A percentile compares a stretch with the other conserved stretches of the same genome.
These are phyloP conservation scores for Sula dactylatra DNA, from an alignment of 2,113 vertebrate species.

Conservation along the genomic window DNA sequence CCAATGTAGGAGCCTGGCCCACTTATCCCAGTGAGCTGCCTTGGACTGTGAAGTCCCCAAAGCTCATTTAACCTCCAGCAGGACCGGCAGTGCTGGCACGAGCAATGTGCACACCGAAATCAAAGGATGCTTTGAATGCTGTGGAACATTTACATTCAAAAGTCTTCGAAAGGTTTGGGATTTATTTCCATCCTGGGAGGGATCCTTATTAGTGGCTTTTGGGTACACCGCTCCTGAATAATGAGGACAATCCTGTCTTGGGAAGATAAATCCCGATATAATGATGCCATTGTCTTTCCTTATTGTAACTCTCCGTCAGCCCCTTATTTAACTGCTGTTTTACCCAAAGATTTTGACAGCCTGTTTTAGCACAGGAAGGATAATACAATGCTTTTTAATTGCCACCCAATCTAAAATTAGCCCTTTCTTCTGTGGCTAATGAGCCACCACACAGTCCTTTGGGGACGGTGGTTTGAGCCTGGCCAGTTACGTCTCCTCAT, in stretches of 20 bases:
- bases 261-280: constrained; percentile 66
- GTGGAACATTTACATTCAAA: constrained; percentile 3
- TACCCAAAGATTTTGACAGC: constrained; percentile 58
- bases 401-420: constrained; percentile 48
- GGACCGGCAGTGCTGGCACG: accelerated
- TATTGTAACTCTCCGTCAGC: constrained; percentile 29
- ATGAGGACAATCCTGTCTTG: constrained; percentile 44
- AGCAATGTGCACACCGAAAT: accelerated
- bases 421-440: constrained; percentile 3
- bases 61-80: neutral
- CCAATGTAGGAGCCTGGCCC: neutral
- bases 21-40: neutral
- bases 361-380: constrained; percentile 28
- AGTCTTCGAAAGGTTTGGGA: neutral
- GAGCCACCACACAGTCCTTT: neutral
- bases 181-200: constrained; percentile 49
- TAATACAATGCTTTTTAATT: constrained; percentile 58
- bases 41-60: neutral
- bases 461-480: neutral
- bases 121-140: neutral
- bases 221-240: constrained; percentile 47
- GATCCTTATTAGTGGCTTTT: constrained; percentile 59
- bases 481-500: neutral
- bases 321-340: constrained; percentile 56
- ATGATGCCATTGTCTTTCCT: constrained; percentile 64